These are phyloP conservation scores for Anastrepha ludens DNA, from an alignment of 1,140 invertebrate genomes.

Conservation along the genomic window DNA sequence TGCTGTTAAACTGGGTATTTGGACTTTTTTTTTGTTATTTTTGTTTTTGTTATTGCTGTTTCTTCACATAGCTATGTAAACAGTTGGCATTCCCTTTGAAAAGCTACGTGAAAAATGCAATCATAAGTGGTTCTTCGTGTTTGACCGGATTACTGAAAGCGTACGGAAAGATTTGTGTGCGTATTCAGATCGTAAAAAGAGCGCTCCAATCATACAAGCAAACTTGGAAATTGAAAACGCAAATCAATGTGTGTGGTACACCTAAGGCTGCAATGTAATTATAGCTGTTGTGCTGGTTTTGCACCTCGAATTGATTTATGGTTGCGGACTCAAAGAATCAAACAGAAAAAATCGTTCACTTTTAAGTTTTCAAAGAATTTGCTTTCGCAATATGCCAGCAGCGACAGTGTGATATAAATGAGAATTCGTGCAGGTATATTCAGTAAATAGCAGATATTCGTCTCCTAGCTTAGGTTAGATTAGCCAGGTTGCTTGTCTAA, in stretches of 20 bases:
- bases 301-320: not conserved
- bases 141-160: not conserved
- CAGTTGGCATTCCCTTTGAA: not conserved
- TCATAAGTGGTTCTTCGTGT: not conserved
- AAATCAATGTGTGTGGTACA: not conserved
- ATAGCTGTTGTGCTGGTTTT: not conserved
- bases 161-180: not conserved
- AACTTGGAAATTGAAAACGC: not conserved
- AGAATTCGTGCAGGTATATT: no score
- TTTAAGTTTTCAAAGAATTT: no score
- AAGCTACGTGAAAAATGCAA: not conserved
- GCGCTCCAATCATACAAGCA: not conserved
- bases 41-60: not conserved
- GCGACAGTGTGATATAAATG: no score
- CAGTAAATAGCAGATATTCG: no score
- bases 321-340: not conserved
- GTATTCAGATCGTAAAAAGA: not conserved
- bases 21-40: not conserved
- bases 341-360: no score
- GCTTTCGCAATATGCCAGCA: no score
- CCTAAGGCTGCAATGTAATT: not conserved
- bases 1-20: conserved; percentile 13
- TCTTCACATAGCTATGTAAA: not conserved
- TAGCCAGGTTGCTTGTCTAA: no score
- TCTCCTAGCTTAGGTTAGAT: no score